Evolutionary conservation across 2,888 invertebrate species (phyloP).

Genomic region (Euzetes globulus): DNA sequence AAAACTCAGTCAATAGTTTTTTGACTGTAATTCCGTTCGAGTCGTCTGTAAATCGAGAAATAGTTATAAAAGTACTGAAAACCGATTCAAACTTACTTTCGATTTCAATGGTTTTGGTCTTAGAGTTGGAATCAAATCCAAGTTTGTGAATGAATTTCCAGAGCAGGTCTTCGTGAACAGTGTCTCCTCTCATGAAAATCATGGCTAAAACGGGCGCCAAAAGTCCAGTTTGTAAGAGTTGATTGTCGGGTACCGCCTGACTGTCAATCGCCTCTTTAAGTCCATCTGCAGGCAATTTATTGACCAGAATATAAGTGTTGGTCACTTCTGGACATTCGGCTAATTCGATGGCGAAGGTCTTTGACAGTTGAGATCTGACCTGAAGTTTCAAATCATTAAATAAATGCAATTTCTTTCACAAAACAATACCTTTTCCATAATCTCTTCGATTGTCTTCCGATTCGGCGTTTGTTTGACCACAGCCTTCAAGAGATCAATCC

Average conservation of each 20-base stretch:
- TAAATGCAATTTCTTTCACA: not conserved
- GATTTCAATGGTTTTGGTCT: not conserved
- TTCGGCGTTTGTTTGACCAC: not conserved
- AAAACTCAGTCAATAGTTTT: constrained; percentile 14
- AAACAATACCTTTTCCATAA: constrained; percentile 1
- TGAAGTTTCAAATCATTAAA: not conserved
- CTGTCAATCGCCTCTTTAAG: not conserved
- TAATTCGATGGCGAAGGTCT: constrained; percentile 21
- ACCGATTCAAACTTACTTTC: not conserved
- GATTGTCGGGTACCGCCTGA: not conserved
- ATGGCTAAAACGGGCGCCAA: constrained; percentile 22
- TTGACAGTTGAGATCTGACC: not conserved
- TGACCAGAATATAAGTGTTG: constrained; percentile 28
- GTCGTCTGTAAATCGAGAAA: not conserved
- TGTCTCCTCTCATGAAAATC: constrained; percentile 26
- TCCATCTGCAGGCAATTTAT: not conserved
- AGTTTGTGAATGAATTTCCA: constrained; percentile 31
- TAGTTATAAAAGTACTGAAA: not conserved
- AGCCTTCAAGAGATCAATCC: not conserved
- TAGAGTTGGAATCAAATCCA: constrained; percentile 8
- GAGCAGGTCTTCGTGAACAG: constrained; percentile 9
- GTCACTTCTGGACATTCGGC: constrained; percentile 12
- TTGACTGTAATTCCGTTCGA: not conserved
- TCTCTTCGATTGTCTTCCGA: not conserved
- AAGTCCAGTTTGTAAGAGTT: not conserved